Conservation (phyloP, 2,113 vertebrate species). For the Marcusenius ussheri region DNA sequence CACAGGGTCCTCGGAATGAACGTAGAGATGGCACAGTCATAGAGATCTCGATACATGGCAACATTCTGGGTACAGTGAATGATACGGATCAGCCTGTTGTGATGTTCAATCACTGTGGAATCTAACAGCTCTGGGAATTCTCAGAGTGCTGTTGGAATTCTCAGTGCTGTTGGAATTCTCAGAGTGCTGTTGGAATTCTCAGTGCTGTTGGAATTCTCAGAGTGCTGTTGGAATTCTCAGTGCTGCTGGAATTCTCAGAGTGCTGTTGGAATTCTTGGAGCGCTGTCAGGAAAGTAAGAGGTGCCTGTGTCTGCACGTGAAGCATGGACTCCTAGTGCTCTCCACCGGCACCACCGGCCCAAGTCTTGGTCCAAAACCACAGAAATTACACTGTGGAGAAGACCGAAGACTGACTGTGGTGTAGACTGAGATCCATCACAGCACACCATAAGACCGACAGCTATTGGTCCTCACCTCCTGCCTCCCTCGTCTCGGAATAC, state of each 20-base stretch:
- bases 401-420: neutral
- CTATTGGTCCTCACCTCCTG: neutral
- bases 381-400: neutral
- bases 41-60: neutral
- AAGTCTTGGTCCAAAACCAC: neutral
- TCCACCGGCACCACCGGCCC: neutral
- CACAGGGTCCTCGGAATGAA: neutral
- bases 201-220: no score
- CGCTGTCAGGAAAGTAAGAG: neutral
- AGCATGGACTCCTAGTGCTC: neutral
- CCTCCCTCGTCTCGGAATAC: neutral
- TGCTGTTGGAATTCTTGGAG: neutral
- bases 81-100: neutral
- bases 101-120: neutral
- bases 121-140: neutral
- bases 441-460: neutral
- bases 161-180: neutral
- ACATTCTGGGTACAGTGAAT: neutral
- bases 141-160: neutral
- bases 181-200: neutral
- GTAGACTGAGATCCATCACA: neutral
- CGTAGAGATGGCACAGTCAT: neutral
- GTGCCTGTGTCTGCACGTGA: neutral
- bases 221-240: no score
- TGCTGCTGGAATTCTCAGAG: neutral